phyloP scores from a whole-genome alignment of 2,113 vertebrate species.

The Cyrtonyx montezumae region DNA sequence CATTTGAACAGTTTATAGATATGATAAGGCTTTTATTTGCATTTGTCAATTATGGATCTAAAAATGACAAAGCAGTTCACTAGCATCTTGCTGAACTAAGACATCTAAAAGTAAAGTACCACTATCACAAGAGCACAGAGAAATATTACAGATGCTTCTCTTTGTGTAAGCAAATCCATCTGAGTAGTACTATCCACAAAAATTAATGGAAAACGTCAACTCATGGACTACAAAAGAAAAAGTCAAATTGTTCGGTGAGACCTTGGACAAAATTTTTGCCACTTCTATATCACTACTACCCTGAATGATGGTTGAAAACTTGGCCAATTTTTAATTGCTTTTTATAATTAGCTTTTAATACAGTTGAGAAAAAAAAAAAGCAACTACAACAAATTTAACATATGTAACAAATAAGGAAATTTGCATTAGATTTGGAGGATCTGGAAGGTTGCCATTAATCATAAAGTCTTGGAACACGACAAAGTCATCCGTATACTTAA shows the following conservation, averaged over 20 bases:
- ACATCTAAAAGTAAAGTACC: neutral
- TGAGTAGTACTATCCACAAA: neutral
- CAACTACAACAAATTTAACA: conserved; percentile 56
- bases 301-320: neutral
- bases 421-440: conserved; percentile 52
- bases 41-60: neutral
- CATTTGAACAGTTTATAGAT: conserved; percentile 23
- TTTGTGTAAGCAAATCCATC: neutral
- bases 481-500: conserved; percentile 77
- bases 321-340: conserved; percentile 12
- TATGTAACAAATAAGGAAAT: conserved; percentile 67
- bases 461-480: conserved; percentile 75
- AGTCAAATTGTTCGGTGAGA: neutral
- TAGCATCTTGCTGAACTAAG: neutral
- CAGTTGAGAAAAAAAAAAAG: conserved; percentile 11
- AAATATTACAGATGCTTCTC: neutral
- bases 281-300: neutral
- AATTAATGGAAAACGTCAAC: neutral
- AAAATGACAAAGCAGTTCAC: neutral
- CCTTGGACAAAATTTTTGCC: neutral
- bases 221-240: neutral
- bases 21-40: neutral
- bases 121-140: neutral
- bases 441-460: conserved; percentile 70
- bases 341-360: neutral